Base-by-base conservation (phyloP, 2,888 invertebrate genomes). In the Bugulina stolonifera region DNA sequence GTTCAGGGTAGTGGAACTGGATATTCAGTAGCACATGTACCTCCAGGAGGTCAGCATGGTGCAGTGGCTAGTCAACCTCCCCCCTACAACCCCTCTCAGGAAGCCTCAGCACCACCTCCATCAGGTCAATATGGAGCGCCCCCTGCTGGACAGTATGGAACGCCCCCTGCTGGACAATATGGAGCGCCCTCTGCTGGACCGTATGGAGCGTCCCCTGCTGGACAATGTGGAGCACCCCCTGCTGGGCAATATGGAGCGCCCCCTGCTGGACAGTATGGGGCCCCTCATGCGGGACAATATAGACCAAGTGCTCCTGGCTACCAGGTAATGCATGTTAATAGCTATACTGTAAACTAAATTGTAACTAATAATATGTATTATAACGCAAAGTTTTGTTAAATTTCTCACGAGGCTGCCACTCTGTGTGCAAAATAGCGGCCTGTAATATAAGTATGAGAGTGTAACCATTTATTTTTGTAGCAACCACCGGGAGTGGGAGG, bases 121-220 rank as follows among this genome's bases (percentile, higher is more conserved):
- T 27, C 54, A n/a, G 69, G 69, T 18, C 35, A 69, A 18, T 34
- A 69, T 69, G 69, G 69, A 69, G 34, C 69, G 22, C 69, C 69
- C 22, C 69, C 69, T 23, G 43, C 25, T 14, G 29, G n/a, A 35
- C 57, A 72, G 34, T 54, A 64, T 54, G 71, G 23, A 58, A 32
- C 72, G 10, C 73, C 75, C 22, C 76, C 76, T 3, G 75, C 77
- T 10, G 79, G 78, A 32, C 77, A 75, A 1, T 76, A 77, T 74
- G 78, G 76, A 23, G 72, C 69, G 10, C 32, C 27, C 23, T 72
- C 73, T 18, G 32, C 72, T n/a, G 34, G 54, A 14, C 72, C 55
- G 35, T 64, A 43, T 1, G 72, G 58, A 22, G 1, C 35, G 27
- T 32, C 58, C 25, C 35, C 69, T 69, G 34, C 52, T 5, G 57